Evolutionary conservation across 1,140 invertebrate genomes (phyloP), one percentile per base, ranked within the genome.

Genomic region (Pararge aegeria): DNA sequence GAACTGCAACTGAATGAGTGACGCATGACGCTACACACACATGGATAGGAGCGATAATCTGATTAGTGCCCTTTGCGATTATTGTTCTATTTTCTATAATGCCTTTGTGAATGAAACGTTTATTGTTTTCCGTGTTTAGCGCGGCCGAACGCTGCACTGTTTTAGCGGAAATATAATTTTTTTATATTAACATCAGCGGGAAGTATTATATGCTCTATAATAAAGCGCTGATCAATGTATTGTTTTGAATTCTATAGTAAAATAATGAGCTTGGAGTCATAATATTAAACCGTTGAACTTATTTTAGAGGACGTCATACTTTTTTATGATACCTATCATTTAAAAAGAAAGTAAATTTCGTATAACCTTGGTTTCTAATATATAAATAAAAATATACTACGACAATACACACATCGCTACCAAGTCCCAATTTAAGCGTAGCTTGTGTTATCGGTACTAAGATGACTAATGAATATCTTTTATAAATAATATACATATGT

Each of bases 61-160:
- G 77, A 87, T 85, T 85, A 83, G 61, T 69, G 66, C 66, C 69
- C 62, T 75, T 80, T 77, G 75, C 72, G 68, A 64, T 68, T 75
- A 70, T 75, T 74, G 68, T 71, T 69, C 69, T 61, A 68, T 62
- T 66, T 75, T 64, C 61, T 68, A 66, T 61, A 68, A 53, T 51
- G 52, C 61, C 42, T 50, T 61, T 64, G 55, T 70, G 73, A 68
- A 68, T 68, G 69, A 68, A 69, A 65, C 63, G 55, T 50, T 54
- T 55, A 57, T 60, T 63, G 54, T 62, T 62, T 62, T 34, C 60
- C 60, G 16, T 38, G 53, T 40, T 38, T 40, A 40, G 12, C 4
- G 13, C 51, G 20, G 34, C 16, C 42, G 0, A 27, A 42, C 55
- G 37, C 18, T 15, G 27, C 42, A 62, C 56, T 62, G 60, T 62